phyloP scores from a whole-genome alignment of 2,888 invertebrate species.

The Drosophila pseudotalamancana region DNA sequence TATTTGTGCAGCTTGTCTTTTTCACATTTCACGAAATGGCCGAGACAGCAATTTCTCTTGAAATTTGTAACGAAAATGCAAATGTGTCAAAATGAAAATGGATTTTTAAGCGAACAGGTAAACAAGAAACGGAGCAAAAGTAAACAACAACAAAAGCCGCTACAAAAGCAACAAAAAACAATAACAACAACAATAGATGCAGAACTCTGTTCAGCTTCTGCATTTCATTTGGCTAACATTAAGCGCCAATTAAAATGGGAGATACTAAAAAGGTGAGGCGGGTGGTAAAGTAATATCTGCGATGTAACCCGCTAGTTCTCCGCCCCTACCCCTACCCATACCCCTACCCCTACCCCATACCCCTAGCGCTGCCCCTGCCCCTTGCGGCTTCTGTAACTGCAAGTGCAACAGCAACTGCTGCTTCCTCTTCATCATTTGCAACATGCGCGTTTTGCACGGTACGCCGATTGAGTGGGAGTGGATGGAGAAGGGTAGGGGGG shows the following conservation, averaged over 20 bases:
- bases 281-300: constrained; percentile 10
- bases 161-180: constrained; percentile 4
- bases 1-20: constrained; percentile 19
- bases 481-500: not conserved
- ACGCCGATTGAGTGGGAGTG: not conserved
- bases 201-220: constrained; percentile 38
- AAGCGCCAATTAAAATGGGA: constrained; percentile 61
- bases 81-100: constrained; percentile 69
- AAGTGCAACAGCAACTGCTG: not conserved
- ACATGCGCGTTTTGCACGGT: constrained; percentile 25
- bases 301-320: no score
- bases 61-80: constrained; percentile 59
- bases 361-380: no score
- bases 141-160: constrained; percentile 11
- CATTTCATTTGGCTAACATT: constrained; percentile 52
- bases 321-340: not conserved
- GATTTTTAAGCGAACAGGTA: constrained; percentile 51
- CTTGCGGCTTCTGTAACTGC: no score
- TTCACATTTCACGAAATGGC: constrained; percentile 31
- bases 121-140: constrained; percentile 35
- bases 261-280: constrained; percentile 17
- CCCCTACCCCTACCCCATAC: not conserved
- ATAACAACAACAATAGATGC: constrained; percentile 2
- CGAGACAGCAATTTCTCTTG: constrained; percentile 47
- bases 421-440: constrained; percentile 5